Evolutionary conservation across 2,797 vertebrate species (phyloP).

Genomic region (Pipistrellus nathusii): DNA sequence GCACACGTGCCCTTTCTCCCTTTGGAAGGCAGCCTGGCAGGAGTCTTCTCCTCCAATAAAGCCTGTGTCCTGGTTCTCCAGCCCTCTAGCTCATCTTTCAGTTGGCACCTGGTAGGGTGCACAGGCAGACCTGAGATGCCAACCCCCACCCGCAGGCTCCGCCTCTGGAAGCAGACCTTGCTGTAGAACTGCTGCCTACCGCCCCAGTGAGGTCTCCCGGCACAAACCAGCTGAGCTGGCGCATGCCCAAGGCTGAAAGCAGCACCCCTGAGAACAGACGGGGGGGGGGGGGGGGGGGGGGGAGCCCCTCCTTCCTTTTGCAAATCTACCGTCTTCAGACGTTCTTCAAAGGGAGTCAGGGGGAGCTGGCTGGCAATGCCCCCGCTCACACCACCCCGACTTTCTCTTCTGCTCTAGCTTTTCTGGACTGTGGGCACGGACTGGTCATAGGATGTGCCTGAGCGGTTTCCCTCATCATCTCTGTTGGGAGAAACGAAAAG

Average conservation of each 20-base stretch:
- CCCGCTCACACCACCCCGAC: background rate
- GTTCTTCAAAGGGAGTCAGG: background rate
- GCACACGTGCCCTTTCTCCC: too few species aligned
- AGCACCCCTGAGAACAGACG: background rate
- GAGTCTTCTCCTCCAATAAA: too few species aligned
- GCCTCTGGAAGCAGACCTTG: background rate
- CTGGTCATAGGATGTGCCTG: background rate
- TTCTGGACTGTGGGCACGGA: background rate
- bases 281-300: too few species aligned
- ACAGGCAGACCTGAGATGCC: too few species aligned
- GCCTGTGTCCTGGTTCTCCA: too few species aligned
- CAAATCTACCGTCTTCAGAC: background rate
- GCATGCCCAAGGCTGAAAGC: background rate
- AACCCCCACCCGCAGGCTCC: too few species aligned
- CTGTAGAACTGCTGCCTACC: background rate
- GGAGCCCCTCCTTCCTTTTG: background rate
- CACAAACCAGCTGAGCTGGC: background rate
- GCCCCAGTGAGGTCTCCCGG: fast-evolving
- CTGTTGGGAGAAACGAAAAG: fast-evolving
- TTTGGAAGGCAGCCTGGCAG: too few species aligned
- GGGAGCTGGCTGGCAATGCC: background rate
- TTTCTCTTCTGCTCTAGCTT: background rate
- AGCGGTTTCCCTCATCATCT: background rate
- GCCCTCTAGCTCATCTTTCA: too few species aligned
- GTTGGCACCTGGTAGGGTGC: background rate